These are phyloP conservation scores for Subanguina moxae DNA, from an alignment of 1,140 invertebrate species.

Conservation along the genomic window DNA sequence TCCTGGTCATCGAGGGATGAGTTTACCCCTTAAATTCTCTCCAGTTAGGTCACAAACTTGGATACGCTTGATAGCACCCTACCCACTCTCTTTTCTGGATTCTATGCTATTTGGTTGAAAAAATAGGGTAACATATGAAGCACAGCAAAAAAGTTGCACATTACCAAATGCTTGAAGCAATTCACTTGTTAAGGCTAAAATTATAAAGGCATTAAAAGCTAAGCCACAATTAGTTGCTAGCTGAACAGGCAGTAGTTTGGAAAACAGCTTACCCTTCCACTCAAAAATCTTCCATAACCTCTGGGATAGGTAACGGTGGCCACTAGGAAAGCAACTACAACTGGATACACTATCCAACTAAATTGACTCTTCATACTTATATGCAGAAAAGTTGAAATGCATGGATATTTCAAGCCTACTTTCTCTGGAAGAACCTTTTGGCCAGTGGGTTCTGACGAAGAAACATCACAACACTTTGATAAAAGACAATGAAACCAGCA, in stretches of 20 bases:
- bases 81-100: too few species aligned
- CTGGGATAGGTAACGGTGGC: conserved; percentile 54
- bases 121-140: too few species aligned
- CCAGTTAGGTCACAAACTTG: too few species aligned
- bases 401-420: conserved; percentile 47
- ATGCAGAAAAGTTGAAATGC: background rate
- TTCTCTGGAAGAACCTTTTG: conserved; percentile 53
- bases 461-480: conserved; percentile 51
- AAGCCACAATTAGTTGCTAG: too few species aligned
- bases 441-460: conserved; percentile 51
- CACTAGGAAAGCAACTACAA: conserved; percentile 52
- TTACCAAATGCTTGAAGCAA: too few species aligned
- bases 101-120: too few species aligned
- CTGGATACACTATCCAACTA: conserved; percentile 57
- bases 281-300: conserved; percentile 54
- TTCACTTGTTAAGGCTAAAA: background rate
- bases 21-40: too few species aligned
- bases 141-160: too few species aligned
- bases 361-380: conserved; percentile 26
- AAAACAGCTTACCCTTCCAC: conserved; percentile 43
- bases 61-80: too few species aligned
- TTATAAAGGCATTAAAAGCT: too few species aligned
- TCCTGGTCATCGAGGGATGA: too few species aligned
- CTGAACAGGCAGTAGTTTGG: too few species aligned
- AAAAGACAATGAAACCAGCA: conserved; percentile 52